Percentiles rank a stretch among this genome's conserved stretches.
These are phyloP conservation scores for Thryonomys swinderianus DNA, from an alignment of 2,113 vertebrate genomes.

Conservation along the genomic window DNA sequence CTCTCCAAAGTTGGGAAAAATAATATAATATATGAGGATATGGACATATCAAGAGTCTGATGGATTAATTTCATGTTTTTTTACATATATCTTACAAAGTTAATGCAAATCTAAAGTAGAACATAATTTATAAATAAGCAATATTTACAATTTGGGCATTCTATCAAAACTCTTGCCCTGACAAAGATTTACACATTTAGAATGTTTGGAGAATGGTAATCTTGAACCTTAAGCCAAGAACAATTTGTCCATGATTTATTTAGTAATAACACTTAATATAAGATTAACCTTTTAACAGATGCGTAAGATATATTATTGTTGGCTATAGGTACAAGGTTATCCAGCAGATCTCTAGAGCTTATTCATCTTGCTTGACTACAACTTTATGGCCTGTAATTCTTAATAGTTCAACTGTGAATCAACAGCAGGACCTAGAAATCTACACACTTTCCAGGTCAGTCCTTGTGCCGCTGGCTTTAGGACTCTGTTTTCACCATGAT, in stretches of 20 bases:
- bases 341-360: background rate
- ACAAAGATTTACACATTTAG: background rate
- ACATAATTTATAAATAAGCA: constrained; percentile 10
- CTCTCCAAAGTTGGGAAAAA: background rate
- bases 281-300: background rate
- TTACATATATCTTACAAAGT: background rate
- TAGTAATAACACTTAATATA: background rate
- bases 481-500: background rate
- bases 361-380: background rate
- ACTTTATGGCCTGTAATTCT: background rate
- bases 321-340: background rate
- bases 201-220: background rate
- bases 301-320: background rate
- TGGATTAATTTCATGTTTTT: constrained; percentile 13
- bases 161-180: background rate
- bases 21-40: background rate
- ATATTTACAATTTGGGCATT: background rate
- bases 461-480: background rate
- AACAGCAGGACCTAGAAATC: background rate
- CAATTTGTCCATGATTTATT: background rate
- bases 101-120: constrained; percentile 9
- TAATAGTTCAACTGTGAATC: background rate
- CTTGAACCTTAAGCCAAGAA: background rate
- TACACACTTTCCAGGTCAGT: background rate
- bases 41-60: background rate